Evolutionary conservation across 2,797 vertebrate species (phyloP).

Genomic region (Margarornis squamiger): DNA sequence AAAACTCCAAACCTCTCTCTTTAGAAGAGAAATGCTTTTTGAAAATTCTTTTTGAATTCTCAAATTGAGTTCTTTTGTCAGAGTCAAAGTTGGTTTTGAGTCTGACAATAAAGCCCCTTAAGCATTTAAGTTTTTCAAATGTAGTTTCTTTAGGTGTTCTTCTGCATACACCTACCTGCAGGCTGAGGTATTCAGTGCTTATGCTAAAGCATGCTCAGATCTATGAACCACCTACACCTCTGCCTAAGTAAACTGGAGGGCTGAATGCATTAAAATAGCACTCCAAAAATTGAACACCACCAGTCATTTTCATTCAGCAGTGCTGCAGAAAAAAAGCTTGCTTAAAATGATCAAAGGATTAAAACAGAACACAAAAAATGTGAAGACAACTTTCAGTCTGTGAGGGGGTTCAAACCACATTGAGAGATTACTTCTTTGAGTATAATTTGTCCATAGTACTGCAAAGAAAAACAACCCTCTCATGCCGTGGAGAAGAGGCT

Average conservation of each 20-base stretch:
- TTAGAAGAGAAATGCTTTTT: neutral
- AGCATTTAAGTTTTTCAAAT: neutral
- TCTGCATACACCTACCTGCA: neutral
- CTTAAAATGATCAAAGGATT: neutral
- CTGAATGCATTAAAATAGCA: neutral
- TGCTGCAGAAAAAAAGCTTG: neutral
- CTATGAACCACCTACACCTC: no score
- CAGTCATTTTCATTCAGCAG: neutral
- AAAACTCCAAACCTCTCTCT: neutral
- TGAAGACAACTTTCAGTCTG: neutral
- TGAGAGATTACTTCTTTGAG: neutral
- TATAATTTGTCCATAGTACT: neutral
- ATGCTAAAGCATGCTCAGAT: neutral
- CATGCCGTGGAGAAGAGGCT: neutral
- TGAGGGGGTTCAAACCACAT: neutral
- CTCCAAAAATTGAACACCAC: neutral
- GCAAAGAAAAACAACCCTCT: neutral
- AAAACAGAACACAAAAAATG: neutral
- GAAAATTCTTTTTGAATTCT: neutral
- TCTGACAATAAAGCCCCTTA: neutral
- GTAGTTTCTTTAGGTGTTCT: neutral
- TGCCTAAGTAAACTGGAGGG: neutral
- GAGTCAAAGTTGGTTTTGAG: neutral
- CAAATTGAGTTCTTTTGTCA: neutral
- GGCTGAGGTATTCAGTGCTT: neutral